Conservation (phyloP, 2,888 invertebrate genomes). For the Sphecodes monilicornis region DNA sequence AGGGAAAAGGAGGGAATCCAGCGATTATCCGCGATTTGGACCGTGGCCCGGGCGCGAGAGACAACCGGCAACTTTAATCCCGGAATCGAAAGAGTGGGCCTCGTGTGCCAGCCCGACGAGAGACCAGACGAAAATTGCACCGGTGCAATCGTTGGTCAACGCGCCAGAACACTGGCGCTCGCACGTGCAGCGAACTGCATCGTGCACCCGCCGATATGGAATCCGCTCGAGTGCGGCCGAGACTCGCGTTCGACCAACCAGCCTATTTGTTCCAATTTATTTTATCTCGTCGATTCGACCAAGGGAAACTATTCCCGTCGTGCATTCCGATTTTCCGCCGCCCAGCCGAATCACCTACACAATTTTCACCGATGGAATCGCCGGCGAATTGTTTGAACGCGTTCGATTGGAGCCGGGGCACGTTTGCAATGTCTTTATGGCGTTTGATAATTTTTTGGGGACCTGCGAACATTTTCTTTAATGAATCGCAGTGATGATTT, state of each 20-base stretch:
- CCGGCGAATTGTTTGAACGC: background rate
- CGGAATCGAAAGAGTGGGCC: background rate
- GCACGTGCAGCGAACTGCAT: background rate
- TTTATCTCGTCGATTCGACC: background rate
- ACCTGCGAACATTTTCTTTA: too few relatives aligned
- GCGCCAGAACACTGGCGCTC: background rate
- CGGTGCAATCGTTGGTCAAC: background rate
- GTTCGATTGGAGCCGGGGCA: background rate
- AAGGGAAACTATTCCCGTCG: background rate
- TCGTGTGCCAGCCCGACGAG: background rate
- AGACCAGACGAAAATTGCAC: background rate
- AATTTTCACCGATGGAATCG: background rate
- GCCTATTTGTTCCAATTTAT: constrained; percentile 14
- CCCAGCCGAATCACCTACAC: background rate
- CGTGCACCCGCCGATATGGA: background rate
- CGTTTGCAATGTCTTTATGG: background rate
- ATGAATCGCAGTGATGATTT: too few relatives aligned
- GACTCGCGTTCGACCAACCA: background rate
- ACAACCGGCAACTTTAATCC: constrained; percentile 14
- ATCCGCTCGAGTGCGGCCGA: background rate
- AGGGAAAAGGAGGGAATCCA: background rate
- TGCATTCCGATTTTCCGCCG: background rate
- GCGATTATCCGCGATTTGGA: constrained; percentile 24
- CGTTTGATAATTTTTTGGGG: too few relatives aligned
- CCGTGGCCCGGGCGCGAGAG: background rate